Evolutionary conservation across 2,888 invertebrate species (phyloP).

Genomic region (Tipula confusa): DNA sequence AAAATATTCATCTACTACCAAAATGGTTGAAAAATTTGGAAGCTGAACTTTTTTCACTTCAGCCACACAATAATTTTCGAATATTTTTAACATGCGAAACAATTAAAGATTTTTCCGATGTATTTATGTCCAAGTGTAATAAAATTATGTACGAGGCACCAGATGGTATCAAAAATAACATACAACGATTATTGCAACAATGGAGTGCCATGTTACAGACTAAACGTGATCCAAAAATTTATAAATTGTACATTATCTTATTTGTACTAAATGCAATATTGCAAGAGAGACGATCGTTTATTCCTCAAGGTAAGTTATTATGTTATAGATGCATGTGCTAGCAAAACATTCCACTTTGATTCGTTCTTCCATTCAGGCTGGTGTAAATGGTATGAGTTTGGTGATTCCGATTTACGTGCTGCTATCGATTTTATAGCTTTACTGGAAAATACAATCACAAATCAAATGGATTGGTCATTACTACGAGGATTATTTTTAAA

Average conservation of each 20-base stretch:
- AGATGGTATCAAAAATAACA: slow-evolving; percentile 77
- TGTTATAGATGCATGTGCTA: no score
- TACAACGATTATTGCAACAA: slow-evolving; percentile 67
- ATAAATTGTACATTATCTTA: slow-evolving; percentile 67
- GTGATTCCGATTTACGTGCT: slow-evolving; percentile 72
- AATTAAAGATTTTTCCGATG: slow-evolving; percentile 67
- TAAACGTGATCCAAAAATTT: slow-evolving; percentile 49
- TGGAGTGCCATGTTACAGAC: slow-evolving; percentile 53
- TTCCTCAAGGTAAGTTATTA: slow-evolving; percentile 65
- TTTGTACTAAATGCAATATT: slow-evolving; percentile 86
- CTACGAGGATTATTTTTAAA: slow-evolving; percentile 71
- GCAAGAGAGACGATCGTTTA: slow-evolving; percentile 85
- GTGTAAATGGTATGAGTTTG: slow-evolving; percentile 86
- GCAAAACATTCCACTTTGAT: background rate
- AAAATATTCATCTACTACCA: slow-evolving; percentile 74
- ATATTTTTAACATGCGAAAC: slow-evolving; percentile 87
- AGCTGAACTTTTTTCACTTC: slow-evolving; percentile 56
- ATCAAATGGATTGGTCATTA: slow-evolving; percentile 61
- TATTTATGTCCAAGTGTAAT: slow-evolving; percentile 70
- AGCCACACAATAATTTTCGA: slow-evolving; percentile 57
- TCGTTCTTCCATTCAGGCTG: slow-evolving; percentile 56
- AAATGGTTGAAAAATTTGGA: slow-evolving; percentile 66
- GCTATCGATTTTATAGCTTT: slow-evolving; percentile 58
- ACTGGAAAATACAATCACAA: slow-evolving; percentile 45
- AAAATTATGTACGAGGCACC: slow-evolving; percentile 82